Conservation (phyloP, 2,797 vertebrate species). For the Bryconaethiops microstoma region DNA sequence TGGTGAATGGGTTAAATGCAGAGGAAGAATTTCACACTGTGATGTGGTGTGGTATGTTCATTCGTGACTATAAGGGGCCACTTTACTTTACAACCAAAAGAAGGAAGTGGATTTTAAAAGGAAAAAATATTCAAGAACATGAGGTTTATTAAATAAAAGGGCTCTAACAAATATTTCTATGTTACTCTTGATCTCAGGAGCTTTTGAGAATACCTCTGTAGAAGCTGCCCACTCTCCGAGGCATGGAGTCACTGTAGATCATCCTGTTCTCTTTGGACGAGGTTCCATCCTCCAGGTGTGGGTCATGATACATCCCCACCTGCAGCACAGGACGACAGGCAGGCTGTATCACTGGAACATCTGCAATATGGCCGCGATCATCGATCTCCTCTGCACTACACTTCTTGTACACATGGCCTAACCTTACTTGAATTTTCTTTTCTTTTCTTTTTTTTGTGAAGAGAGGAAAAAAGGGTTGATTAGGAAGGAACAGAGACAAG, state of each 20-base stretch:
- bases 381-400: conserved; percentile 23
- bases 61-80: too few species aligned
- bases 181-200: too few species aligned
- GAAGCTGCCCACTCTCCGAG: conserved; percentile 96
- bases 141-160: too few species aligned
- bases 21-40: too few species aligned
- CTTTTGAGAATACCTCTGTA: conserved; percentile 87
- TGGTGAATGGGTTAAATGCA: too few species aligned
- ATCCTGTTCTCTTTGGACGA: conserved; percentile 96
- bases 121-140: too few species aligned
- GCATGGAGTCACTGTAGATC: conserved; percentile 96
- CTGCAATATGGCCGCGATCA: conserved; percentile 16
- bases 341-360: background rate
- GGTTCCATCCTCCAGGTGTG: conserved; percentile 88
- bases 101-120: too few species aligned
- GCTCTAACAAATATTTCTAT: too few species aligned
- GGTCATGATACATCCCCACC: conserved; percentile 92
- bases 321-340: conserved; percentile 61
- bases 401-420: conserved; percentile 44
- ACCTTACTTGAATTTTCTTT: conserved; percentile 31
- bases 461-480: conserved; percentile 6
- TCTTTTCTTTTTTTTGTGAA: conserved; percentile 9
- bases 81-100: too few species aligned
- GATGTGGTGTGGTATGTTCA: too few species aligned
- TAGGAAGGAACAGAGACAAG: conserved; percentile 10